A percentile compares a stretch with the other conserved stretches of the same genome.
These are phyloP conservation scores for Poecile atricapillus DNA, from an alignment of 2,113 vertebrate species.

Conservation along the genomic window DNA sequence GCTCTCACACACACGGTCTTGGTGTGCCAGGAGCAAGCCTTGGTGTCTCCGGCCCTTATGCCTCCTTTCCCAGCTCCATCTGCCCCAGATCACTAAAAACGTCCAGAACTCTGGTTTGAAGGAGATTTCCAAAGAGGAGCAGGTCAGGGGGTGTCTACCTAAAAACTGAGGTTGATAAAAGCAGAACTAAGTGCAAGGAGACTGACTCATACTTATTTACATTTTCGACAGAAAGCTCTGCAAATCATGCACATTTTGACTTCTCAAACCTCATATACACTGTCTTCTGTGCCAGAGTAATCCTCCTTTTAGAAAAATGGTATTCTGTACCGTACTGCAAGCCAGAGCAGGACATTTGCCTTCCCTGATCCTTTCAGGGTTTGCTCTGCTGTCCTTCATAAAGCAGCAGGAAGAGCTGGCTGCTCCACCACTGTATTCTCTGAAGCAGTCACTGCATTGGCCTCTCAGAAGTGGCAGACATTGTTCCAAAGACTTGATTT, in stretches of 20 bases:
- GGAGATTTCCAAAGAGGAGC: neutral
- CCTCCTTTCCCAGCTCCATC: neutral
- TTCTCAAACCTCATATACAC: neutral
- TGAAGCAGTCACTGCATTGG: slow-evolving; percentile 18
- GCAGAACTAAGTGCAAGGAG: slow-evolving; percentile 54
- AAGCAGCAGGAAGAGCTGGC: slow-evolving; percentile 22
- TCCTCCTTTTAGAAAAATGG: slow-evolving; percentile 10
- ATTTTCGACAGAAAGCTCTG: slow-evolving; percentile 51
- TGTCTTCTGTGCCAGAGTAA: slow-evolving; percentile 53
- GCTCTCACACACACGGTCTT: neutral
- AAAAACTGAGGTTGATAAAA: slow-evolving; percentile 25
- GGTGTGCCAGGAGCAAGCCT: neutral
- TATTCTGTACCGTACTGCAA: slow-evolving; percentile 3
- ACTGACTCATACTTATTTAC: slow-evolving; percentile 63
- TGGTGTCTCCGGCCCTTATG: accelerated
- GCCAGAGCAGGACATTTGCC: neutral
- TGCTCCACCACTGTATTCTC: slow-evolving; percentile 33
- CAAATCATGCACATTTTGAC: neutral
- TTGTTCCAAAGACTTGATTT: slow-evolving; percentile 67
- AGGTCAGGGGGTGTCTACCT: neutral
- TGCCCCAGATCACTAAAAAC: neutral
- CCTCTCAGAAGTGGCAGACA: slow-evolving; percentile 26
- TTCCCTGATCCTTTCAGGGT: neutral
- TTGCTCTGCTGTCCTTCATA: slow-evolving; percentile 15
- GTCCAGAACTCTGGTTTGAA: neutral